These are phyloP conservation scores for Harpagifer antarcticus DNA, from an alignment of 2,797 vertebrate genomes.

Conservation along the genomic window DNA sequence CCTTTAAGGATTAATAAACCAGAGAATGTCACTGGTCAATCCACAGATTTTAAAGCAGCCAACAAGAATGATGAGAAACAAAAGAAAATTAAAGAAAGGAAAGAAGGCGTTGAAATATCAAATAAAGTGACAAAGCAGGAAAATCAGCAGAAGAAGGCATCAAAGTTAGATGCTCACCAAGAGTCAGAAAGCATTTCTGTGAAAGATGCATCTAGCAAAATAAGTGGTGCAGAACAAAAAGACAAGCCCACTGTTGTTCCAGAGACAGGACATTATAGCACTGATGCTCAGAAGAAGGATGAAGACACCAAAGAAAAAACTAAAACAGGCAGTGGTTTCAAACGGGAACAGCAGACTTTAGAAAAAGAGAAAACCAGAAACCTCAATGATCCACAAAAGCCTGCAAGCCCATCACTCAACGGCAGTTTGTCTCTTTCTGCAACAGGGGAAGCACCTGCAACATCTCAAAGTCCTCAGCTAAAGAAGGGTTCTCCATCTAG, in stretches of 20 bases:
- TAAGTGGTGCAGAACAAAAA: conserved; percentile 8
- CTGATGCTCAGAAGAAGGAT: conserved; percentile 16
- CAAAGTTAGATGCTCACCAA: conserved; percentile 15
- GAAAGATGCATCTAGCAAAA: conserved; percentile 7
- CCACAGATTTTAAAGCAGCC: neutral
- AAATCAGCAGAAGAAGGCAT: neutral
- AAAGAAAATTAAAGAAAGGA: neutral
- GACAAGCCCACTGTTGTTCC: neutral
- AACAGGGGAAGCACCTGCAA: conserved; percentile 39
- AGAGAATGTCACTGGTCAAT: conserved; percentile 12
- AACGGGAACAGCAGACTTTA: conserved; percentile 12
- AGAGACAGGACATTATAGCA: conserved; percentile 6
- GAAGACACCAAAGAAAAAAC: conserved; percentile 19
- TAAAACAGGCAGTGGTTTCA: conserved; percentile 19
- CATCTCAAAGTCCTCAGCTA: conserved; percentile 21
- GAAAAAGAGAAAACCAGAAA: conserved; percentile 11
- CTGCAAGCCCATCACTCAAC: conserved; percentile 18
- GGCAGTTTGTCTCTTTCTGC: conserved; percentile 36
- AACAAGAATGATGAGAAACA: conserved; percentile 5
- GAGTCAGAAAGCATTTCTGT: neutral
- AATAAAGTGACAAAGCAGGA: conserved; percentile 15
- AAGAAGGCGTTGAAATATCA: conserved; percentile 1
- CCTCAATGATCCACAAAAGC: conserved; percentile 15
- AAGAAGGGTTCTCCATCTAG: conserved; percentile 74
- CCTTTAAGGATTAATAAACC: neutral